Conservation (phyloP, 2,113 vertebrate species). For the Polyodon spathula region DNA sequence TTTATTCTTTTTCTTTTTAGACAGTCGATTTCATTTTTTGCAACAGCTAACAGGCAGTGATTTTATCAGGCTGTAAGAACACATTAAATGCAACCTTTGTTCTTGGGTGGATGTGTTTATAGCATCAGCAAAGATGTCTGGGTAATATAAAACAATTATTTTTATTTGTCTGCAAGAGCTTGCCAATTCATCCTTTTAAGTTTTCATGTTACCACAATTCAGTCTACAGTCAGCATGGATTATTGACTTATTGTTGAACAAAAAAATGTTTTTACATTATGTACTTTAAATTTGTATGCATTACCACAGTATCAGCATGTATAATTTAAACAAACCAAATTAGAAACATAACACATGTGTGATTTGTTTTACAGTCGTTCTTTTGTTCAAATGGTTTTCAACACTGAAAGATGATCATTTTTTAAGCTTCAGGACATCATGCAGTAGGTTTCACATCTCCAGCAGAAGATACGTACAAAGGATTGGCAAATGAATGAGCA, state of each 20-base stretch:
- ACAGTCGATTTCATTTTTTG: background rate
- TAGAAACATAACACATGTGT: too few species aligned
- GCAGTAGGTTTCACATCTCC: constrained; percentile 16
- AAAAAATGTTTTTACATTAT: too few species aligned
- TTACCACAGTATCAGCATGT: too few species aligned
- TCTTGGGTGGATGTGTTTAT: background rate
- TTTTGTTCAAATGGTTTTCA: too few species aligned
- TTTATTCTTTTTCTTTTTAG: background rate
- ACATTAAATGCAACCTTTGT: background rate
- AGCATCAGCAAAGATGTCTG: background rate
- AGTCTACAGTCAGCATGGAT: too few species aligned
- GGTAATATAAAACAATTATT: background rate
- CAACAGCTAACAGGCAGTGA: background rate
- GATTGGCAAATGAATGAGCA: constrained; percentile 54
- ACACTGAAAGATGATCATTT: constrained; percentile 17
- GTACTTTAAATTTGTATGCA: too few species aligned
- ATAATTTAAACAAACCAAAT: too few species aligned
- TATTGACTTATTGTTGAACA: too few species aligned
- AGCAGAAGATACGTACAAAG: constrained; percentile 40
- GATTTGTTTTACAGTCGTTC: background rate
- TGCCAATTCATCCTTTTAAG: too few species aligned
- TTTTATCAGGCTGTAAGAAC: background rate
- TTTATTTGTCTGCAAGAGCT: too few species aligned
- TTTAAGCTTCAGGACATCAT: constrained; percentile 41
- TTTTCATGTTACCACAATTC: too few species aligned